phyloP scores from a whole-genome alignment of 2,113 vertebrate species.

The Sander lucioperca region DNA sequence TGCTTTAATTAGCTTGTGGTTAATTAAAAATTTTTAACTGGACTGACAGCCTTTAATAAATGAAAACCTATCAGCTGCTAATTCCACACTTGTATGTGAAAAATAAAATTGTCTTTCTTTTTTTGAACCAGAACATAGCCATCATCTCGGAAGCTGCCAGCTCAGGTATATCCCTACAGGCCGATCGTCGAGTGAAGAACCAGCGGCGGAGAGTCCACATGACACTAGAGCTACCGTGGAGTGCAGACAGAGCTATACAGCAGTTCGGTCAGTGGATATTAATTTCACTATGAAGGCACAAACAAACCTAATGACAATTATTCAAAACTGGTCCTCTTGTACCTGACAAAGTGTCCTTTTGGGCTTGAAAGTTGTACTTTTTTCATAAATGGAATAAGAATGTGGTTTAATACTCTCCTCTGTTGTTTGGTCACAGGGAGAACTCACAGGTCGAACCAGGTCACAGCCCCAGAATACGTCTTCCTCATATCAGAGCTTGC shows the following conservation, averaged over 20 bases:
- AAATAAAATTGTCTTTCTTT: neutral
- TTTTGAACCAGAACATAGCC: constrained; percentile 91
- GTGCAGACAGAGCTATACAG: constrained; percentile 96
- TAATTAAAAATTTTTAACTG: neutral
- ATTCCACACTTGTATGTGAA: neutral
- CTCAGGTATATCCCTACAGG: constrained; percentile 97
- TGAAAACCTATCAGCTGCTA: neutral
- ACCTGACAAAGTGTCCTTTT: neutral
- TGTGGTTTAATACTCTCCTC: neutral
- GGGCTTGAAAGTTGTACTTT: no score
- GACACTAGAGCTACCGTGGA: constrained; percentile 98
- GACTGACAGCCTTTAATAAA: neutral
- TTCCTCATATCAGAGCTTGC: constrained; percentile 98
- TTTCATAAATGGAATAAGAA: no score
- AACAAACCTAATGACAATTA: neutral
- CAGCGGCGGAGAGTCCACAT: constrained; percentile 96
- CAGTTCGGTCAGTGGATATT: constrained; percentile 90
- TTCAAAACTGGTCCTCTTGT: neutral
- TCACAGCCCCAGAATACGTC: constrained; percentile 97
- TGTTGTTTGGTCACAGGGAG: constrained; percentile 84
- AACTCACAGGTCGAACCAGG: constrained; percentile 98
- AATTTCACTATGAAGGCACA: neutral
- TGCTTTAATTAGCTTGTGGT: neutral
- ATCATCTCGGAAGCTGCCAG: constrained; percentile 99
- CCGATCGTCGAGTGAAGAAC: constrained; percentile 96